These are phyloP conservation scores for Ophioninae sp. DNA, from an alignment of 2,888 invertebrate species.

Conservation along the genomic window DNA sequence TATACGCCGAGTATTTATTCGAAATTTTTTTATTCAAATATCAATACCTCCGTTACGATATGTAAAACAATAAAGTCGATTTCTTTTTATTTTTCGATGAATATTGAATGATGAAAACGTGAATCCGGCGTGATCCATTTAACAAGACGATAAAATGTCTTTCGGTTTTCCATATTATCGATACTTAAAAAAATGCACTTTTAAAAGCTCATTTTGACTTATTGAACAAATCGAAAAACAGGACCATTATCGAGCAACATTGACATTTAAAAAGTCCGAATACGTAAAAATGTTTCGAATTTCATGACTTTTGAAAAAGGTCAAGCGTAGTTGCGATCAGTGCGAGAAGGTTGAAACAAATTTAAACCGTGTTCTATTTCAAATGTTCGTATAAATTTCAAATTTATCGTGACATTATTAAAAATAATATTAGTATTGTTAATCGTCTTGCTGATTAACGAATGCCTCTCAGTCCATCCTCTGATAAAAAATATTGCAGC, in stretches of 20 bases:
- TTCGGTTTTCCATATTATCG: neutral
- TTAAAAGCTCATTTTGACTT: neutral
- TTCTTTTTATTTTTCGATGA: neutral
- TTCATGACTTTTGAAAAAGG: neutral
- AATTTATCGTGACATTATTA: constrained; percentile 68
- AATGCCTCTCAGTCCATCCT: constrained; percentile 78
- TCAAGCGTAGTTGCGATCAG: neutral
- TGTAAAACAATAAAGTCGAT: neutral
- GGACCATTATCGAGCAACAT: constrained; percentile 24
- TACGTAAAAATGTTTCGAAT: neutral
- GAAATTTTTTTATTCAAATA: neutral
- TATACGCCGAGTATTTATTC: neutral
- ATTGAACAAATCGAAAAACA: constrained; percentile 53
- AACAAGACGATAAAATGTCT: neutral
- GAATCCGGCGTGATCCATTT: neutral
- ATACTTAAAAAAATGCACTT: neutral
- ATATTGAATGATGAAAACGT: neutral
- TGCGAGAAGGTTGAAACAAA: neutral
- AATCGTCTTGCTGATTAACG: constrained; percentile 70
- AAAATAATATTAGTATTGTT: constrained; percentile 23
- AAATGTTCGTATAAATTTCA: constrained; percentile 55
- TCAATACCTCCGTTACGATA: neutral
- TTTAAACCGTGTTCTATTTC: constrained; percentile 42
- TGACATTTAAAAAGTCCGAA: neutral
- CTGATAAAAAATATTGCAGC: constrained; percentile 80